These are phyloP conservation scores for Alfaro cultratus DNA, from an alignment of 2,797 vertebrate species.

Conservation along the genomic window DNA sequence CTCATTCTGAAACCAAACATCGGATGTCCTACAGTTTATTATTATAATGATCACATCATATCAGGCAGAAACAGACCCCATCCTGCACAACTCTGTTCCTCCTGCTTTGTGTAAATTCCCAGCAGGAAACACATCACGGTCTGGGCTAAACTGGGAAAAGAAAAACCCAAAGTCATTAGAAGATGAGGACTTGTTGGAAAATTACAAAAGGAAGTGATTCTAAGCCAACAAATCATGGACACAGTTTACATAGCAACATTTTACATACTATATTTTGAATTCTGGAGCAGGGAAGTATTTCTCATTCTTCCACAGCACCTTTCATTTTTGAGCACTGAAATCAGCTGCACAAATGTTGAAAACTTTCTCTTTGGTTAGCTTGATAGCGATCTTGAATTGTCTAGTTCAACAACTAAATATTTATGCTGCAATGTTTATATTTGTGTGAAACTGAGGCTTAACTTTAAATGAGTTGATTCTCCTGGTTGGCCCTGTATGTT, in stretches of 20 bases:
- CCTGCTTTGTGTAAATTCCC: not conserved
- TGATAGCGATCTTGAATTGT: too few relatives aligned
- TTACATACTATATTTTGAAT: too few relatives aligned
- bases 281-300: too few relatives aligned
- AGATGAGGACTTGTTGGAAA: not conserved
- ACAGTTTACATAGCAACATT: not conserved
- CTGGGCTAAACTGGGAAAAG: not conserved
- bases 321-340: too few relatives aligned
- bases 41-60: not conserved
- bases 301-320: too few relatives aligned
- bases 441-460: too few relatives aligned
- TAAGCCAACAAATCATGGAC: not conserved
- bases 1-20: not conserved
- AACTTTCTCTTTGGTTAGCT: too few relatives aligned
- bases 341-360: too few relatives aligned
- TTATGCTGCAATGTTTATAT: too few relatives aligned
- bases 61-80: not conserved
- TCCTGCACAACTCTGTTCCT: not conserved
- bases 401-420: too few relatives aligned
- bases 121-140: not conserved
- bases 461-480: too few relatives aligned
- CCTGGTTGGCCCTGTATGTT: too few relatives aligned
- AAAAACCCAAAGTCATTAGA: not conserved
- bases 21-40: not conserved
- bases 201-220: not conserved